Evolutionary conservation across 2,113 vertebrate species (phyloP).

Genomic region (Eclectus roratus): DNA sequence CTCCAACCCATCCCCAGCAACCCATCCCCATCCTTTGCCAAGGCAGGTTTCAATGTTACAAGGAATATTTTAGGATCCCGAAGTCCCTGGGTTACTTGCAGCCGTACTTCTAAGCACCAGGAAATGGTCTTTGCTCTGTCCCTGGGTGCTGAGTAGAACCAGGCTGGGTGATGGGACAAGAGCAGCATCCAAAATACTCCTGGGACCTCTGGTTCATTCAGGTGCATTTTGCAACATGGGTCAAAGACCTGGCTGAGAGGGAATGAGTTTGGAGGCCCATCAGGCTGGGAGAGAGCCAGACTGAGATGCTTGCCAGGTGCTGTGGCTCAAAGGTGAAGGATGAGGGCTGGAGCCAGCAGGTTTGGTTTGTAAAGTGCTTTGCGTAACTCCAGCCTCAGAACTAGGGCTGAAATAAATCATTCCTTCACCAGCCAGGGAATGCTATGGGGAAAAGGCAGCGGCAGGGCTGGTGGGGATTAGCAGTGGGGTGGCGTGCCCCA

Average conservation of each 20-base stretch:
- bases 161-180: accelerated
- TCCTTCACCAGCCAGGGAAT: neutral
- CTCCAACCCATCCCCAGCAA: neutral
- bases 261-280: neutral
- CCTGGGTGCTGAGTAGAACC: neutral
- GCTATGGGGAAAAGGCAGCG: neutral
- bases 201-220: accelerated
- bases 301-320: neutral
- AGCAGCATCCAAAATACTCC: neutral
- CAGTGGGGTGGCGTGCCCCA: neutral
- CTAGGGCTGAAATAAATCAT: neutral
- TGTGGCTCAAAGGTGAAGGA: neutral
- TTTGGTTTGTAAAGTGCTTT: neutral
- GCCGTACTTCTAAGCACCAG: accelerated
- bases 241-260: neutral
- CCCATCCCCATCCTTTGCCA: neutral
- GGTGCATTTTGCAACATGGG: neutral
- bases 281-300: neutral
- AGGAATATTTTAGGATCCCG: neutral
- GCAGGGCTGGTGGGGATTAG: neutral
- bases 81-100: neutral
- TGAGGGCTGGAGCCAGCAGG: neutral
- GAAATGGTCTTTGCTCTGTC: neutral
- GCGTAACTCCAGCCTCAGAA: neutral
- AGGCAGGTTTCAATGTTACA: neutral